Base-by-base conservation (phyloP, 1,140 invertebrate genomes). In the Aporrectodea caliginosa region DNA sequence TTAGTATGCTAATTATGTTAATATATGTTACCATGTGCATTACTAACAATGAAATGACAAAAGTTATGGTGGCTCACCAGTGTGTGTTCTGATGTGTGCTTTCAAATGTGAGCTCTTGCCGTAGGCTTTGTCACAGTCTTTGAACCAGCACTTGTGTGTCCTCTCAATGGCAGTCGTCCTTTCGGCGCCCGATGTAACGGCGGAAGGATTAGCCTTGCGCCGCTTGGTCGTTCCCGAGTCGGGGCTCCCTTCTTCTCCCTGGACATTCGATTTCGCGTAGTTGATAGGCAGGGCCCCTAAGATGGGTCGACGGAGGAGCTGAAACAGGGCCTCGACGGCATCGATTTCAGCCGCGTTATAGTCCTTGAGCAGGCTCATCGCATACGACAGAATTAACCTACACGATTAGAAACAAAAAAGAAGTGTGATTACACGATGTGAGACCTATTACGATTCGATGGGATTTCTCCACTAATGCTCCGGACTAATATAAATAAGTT, bases 41-140 rank as follows among this genome's bases (percentile, higher is more conserved):
- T 58, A 22, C 43, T 12, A 58, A 58, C 43, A 58, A 58, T 12
- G 43, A 58, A 58, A 6, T 12, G 22, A 58, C 6, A 22, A 58
- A 72, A 72, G n/a, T 89, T 91, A n/a, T n/a, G n/a, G n/a, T n/a
- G n/a, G n/a, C 86, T 92, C 87, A 14, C 90, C 90, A 16, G 90
- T 90, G 82, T 91, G 90, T 1, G 90, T 91, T 31, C 90, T 83
- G 34, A 91, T 85, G 84, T 93, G 92, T 6, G 92, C 91, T 83
- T 92, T 92, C 73, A 93, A 87, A 86, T 93, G 92, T 0, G 92
- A 93, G 78, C 91, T 92, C 84, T 93, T 93, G 1, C 91, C 91
- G 86, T 93, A 93, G 1, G 90, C 91, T 86, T 93, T 93, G 43
- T 86, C 88, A 85, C 93, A 93, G 14, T 91, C 91, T 0, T 90